phyloP scores from a whole-genome alignment of 2,888 invertebrate species.

The Pachycephus smyrnensis region DNA sequence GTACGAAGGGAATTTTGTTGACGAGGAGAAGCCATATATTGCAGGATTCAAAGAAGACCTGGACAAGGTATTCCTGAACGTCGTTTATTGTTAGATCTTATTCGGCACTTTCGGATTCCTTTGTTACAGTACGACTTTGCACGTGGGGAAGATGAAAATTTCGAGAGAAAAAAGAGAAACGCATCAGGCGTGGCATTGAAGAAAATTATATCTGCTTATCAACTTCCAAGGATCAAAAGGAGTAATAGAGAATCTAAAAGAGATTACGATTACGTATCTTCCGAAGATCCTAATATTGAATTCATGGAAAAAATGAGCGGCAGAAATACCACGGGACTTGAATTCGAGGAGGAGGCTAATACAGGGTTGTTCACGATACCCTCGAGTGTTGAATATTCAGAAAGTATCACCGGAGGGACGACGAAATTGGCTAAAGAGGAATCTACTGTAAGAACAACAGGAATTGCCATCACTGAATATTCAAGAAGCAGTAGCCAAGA shows the following conservation, averaged over 20 bases:
- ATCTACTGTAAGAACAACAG: background rate
- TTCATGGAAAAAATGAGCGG: constrained; percentile 24
- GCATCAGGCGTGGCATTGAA: background rate
- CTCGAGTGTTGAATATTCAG: background rate
- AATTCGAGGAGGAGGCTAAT: background rate
- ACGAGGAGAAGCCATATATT: constrained; percentile 40
- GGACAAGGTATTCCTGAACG: constrained; percentile 35
- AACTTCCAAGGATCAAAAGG: background rate
- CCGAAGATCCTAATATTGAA: constrained; percentile 11
- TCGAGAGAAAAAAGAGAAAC: background rate
- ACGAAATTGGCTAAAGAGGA: background rate
- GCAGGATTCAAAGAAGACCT: constrained; percentile 51
- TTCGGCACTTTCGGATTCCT: background rate
- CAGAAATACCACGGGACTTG: constrained; percentile 12
- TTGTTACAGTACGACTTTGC: constrained; percentile 22
- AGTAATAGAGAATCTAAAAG: constrained; percentile 7
- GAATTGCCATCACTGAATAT: background rate
- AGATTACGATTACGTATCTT: constrained; percentile 21
- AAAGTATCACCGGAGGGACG: background rate
- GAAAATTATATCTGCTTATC: background rate
- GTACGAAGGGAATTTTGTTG: background rate
- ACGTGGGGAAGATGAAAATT: background rate
- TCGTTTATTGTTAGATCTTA: background rate
- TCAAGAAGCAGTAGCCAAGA: background rate
- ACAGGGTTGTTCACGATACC: background rate